Conservation (phyloP, 2,797 vertebrate species). For the Austrolebias charrua region DNA sequence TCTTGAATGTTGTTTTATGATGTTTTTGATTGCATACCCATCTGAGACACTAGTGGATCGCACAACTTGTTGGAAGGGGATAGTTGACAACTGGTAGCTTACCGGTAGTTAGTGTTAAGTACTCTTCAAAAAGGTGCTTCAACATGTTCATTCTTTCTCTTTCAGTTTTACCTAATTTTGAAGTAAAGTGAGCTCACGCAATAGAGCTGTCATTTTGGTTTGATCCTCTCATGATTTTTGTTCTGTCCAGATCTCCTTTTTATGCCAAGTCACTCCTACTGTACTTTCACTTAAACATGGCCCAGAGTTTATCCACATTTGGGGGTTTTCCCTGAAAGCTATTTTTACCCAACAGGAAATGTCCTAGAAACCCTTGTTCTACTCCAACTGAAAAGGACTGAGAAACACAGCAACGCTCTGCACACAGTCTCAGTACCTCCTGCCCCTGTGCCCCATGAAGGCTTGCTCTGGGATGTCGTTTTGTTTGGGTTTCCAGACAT, state of each 20-base stretch:
- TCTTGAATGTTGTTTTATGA: background rate
- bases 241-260: background rate
- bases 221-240: no score
- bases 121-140: background rate
- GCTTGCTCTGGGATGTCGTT: slow-evolving; percentile 31
- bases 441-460: slow-evolving; percentile 38
- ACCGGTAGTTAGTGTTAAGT: background rate
- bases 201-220: background rate
- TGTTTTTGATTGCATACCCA: background rate
- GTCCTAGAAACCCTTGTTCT: slow-evolving; percentile 42
- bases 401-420: slow-evolving; percentile 17
- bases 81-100: background rate
- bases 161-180: no score
- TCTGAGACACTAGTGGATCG: background rate
- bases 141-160: background rate
- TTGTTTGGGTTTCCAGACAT: slow-evolving; percentile 59
- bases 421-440: slow-evolving; percentile 38
- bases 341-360: slow-evolving; percentile 68
- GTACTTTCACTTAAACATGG: slow-evolving; percentile 9
- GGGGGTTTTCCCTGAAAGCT: slow-evolving; percentile 53
- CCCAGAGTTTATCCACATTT: slow-evolving; percentile 23
- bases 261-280: background rate
- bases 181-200: no score
- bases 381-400: slow-evolving; percentile 33
- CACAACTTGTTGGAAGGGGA: background rate